Percentiles rank a stretch among this genome's conserved stretches.
phyloP scores from a whole-genome alignment of 2,888 invertebrate genomes.

The Parnassius apollo region DNA sequence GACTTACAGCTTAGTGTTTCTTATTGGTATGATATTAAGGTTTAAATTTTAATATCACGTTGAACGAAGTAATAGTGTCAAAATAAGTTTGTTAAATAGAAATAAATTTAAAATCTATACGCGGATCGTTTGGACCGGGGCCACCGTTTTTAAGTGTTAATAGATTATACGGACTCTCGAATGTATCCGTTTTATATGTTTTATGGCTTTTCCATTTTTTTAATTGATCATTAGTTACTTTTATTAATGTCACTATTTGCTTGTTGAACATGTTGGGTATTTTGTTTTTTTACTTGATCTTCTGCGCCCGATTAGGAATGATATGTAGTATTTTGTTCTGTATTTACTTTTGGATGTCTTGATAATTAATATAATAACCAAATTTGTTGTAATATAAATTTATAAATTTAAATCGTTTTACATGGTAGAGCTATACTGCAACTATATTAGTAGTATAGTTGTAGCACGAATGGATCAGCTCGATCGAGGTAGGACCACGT shows the following conservation, averaged over 20 bases:
- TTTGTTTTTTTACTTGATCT: neutral
- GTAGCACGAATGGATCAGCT: too few relatives aligned
- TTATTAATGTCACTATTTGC: slow-evolving; percentile 32
- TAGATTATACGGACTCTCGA: slow-evolving; percentile 49
- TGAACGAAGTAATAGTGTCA: slow-evolving; percentile 22
- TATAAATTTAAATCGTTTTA: too few relatives aligned
- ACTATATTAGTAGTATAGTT: too few relatives aligned
- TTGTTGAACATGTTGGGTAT: slow-evolving; percentile 25
- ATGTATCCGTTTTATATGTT: slow-evolving; percentile 33
- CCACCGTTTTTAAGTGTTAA: slow-evolving; percentile 74
- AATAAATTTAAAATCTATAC: slow-evolving; percentile 71
- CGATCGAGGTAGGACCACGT: too few relatives aligned
- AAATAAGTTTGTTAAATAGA: slow-evolving; percentile 44
- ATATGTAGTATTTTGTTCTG: too few relatives aligned
- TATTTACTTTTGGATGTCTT: too few relatives aligned
- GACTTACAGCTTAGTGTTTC: slow-evolving; percentile 17
- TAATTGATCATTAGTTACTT: slow-evolving; percentile 33
- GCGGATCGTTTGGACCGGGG: slow-evolving; percentile 48
- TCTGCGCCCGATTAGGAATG: neutral
- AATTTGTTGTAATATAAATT: too few relatives aligned
- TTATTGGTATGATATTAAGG: slow-evolving; percentile 13
- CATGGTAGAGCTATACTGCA: too few relatives aligned
- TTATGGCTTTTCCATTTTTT: slow-evolving; percentile 37
- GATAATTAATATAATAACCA: too few relatives aligned
- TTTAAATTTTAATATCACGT: slow-evolving; percentile 2